phyloP scores from a whole-genome alignment of 1,140 invertebrate species.

The Gryllus bimaculatus region DNA sequence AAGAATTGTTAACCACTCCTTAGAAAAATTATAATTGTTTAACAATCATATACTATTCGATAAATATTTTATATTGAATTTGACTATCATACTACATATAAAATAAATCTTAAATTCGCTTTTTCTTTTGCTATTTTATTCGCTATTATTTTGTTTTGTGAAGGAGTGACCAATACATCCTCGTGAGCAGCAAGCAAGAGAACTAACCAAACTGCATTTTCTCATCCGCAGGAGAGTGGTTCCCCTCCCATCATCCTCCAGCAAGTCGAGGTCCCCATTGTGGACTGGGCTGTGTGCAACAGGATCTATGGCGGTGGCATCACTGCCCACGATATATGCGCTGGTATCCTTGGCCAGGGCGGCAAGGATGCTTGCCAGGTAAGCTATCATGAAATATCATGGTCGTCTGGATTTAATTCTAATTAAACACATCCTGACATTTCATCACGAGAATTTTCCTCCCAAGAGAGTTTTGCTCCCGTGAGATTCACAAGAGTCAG shows the following conservation, averaged over 20 bases:
- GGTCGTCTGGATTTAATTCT: too few relatives aligned
- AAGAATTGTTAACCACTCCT: too few relatives aligned
- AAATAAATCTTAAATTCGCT: not conserved
- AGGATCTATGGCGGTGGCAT: conserved; percentile 30
- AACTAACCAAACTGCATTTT: not conserved
- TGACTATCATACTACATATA: not conserved
- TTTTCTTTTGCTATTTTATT: too few relatives aligned
- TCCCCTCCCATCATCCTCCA: not conserved
- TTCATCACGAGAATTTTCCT: too few relatives aligned
- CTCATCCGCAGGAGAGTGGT: not conserved
- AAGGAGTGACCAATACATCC: too few relatives aligned
- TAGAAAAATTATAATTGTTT: too few relatives aligned
- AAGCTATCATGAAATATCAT: not conserved
- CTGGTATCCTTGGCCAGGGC: conserved; percentile 41
- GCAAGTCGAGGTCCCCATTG: conserved; percentile 27
- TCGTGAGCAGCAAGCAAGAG: too few relatives aligned
- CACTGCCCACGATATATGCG: conserved; percentile 48
- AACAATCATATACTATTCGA: too few relatives aligned
- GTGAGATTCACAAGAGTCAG: too few relatives aligned
- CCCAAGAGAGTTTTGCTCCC: too few relatives aligned
- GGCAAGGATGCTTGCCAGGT: conserved; percentile 41
- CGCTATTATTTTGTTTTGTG: too few relatives aligned
- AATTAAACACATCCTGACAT: too few relatives aligned
- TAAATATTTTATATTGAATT: not conserved
- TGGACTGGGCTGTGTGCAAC: conserved; percentile 26